Conservation (phyloP, 2,113 vertebrate species). For the Phaethon lepturus region DNA sequence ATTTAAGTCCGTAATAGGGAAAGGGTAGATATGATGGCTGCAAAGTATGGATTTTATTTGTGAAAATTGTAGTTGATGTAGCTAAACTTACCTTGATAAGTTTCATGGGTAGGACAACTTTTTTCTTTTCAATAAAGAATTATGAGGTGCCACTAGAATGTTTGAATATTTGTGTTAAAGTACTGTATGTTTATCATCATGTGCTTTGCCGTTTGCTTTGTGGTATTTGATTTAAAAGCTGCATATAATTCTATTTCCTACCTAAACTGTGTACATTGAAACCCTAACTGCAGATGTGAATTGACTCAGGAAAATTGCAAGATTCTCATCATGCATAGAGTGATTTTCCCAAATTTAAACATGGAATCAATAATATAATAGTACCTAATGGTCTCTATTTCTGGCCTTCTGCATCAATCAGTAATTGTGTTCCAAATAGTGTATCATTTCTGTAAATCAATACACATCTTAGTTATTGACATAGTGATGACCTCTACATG, state of each 20-base stretch:
- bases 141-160: neutral
- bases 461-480: neutral
- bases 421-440: conserved; percentile 31
- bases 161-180: neutral
- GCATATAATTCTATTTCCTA: neutral
- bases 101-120: neutral
- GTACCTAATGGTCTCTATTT: conserved; percentile 28
- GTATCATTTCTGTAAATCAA: conserved; percentile 30
- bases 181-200: neutral
- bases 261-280: neutral
- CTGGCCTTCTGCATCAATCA: conserved; percentile 19
- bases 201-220: neutral
- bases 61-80: neutral
- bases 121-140: neutral
- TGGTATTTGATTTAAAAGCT: neutral
- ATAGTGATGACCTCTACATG: neutral
- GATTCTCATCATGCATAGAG: neutral
- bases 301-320: neutral
- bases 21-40: neutral
- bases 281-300: neutral
- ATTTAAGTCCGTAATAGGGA: neutral
- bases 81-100: neutral
- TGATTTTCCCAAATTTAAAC: conserved; percentile 35
- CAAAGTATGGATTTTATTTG: neutral
- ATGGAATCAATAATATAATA: conserved; percentile 32